phyloP scores from a whole-genome alignment of 2,113 vertebrate species.

The Carassius gibelio region DNA sequence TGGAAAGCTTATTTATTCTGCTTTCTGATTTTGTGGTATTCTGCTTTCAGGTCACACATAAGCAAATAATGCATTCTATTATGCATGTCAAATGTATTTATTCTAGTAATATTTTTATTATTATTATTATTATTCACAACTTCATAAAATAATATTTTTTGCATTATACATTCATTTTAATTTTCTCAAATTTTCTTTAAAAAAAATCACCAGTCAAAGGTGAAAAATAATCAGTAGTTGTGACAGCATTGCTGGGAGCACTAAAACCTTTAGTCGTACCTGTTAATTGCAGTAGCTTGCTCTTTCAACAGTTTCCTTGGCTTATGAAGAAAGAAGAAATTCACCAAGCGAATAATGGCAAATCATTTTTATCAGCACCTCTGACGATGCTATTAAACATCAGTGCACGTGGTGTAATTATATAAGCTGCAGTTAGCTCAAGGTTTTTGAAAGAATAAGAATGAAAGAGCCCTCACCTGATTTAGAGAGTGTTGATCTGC shows the following conservation, averaged over 20 bases:
- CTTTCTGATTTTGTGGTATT: too few relatives aligned
- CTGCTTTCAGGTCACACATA: too few relatives aligned
- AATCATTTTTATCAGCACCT: slow-evolving; percentile 22
- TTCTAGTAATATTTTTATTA: too few relatives aligned
- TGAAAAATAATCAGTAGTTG: slow-evolving; percentile 40
- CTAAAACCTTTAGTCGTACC: slow-evolving; percentile 5
- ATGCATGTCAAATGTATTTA: too few relatives aligned
- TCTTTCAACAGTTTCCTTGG: slow-evolving; percentile 35
- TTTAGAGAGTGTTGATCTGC: slow-evolving; percentile 67
- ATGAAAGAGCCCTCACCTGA: slow-evolving; percentile 62
- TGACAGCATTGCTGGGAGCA: slow-evolving; percentile 16
- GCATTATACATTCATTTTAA: too few relatives aligned
- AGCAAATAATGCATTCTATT: too few relatives aligned
- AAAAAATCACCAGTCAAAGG: background rate
- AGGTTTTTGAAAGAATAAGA: slow-evolving; percentile 43
- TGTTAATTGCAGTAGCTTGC: background rate
- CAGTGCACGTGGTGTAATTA: slow-evolving; percentile 42
- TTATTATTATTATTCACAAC: too few relatives aligned
- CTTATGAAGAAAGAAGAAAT: slow-evolving; percentile 36
- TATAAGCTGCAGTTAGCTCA: slow-evolving; percentile 50
- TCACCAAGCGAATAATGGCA: slow-evolving; percentile 29
- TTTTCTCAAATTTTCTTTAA: too few relatives aligned
- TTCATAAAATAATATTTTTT: too few relatives aligned
- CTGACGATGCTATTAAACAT: slow-evolving; percentile 54
- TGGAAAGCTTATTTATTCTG: too few relatives aligned